phyloP scores from a whole-genome alignment of 1,140 invertebrate genomes.

The Episyrphus balteatus region DNA sequence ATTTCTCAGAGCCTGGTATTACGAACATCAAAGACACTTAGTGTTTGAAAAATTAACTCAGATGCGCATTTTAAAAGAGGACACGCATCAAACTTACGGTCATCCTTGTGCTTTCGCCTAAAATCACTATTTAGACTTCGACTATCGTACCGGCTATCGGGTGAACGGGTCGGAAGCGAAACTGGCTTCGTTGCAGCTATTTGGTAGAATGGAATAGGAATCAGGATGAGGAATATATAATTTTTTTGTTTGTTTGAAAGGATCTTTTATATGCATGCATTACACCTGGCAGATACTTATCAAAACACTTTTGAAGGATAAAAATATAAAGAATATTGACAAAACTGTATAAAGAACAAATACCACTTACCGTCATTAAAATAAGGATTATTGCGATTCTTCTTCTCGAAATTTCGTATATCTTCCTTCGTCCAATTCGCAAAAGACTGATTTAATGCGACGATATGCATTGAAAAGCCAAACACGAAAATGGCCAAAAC shows the following conservation, averaged over 20 bases:
- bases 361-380: conserved; percentile 64
- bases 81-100: conserved; percentile 27
- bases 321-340: background rate
- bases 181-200: too few species aligned
- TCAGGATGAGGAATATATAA: background rate
- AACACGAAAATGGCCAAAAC: conserved; percentile 96
- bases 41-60: too few species aligned
- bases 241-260: background rate
- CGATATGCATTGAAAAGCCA: conserved; percentile 96
- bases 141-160: conserved; percentile 18
- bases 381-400: conserved; percentile 35
- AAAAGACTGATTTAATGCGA: conserved; percentile 90
- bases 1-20: too few species aligned
- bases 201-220: too few species aligned
- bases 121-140: conserved; percentile 29
- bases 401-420: conserved; percentile 41
- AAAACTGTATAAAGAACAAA: conserved; percentile 6
- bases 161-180: too few species aligned
- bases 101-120: conserved; percentile 35
- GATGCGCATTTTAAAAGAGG: too few species aligned
- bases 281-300: too few species aligned
- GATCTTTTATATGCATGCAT: background rate
- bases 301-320: background rate
- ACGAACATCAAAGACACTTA: too few species aligned
- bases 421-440: conserved; percentile 48